Evolutionary conservation across 1,140 invertebrate species (phyloP).

Genomic region (Aphelenchoides besseyi): DNA sequence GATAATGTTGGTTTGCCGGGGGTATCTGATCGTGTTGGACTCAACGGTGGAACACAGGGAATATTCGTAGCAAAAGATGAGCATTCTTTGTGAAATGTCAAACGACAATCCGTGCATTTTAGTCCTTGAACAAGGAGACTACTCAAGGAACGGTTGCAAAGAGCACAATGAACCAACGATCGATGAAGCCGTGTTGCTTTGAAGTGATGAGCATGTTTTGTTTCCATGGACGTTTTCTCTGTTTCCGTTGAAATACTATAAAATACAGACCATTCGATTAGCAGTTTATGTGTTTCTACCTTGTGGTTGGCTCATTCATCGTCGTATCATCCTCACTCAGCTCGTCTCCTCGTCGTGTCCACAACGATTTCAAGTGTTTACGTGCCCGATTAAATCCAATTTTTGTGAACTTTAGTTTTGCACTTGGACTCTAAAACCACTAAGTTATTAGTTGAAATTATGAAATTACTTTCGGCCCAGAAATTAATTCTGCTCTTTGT

Average conservation of each 20-base stretch:
- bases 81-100: constrained; percentile 80
- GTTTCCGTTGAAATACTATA: constrained; percentile 39
- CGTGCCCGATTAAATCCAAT: constrained; percentile 56
- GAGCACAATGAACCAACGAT: constrained; percentile 74
- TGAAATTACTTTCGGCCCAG: constrained; percentile 7
- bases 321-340: constrained; percentile 47
- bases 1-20: constrained; percentile 30
- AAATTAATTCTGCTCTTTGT: constrained; percentile 26
- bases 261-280: too few relatives aligned
- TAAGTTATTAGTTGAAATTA: constrained; percentile 18
- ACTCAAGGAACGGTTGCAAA: constrained; percentile 75
- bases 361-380: constrained; percentile 62
- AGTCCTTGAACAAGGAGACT: constrained; percentile 75
- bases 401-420: constrained; percentile 37
- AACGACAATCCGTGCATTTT: constrained; percentile 76
- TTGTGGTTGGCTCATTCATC: constrained; percentile 33
- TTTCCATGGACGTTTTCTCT: constrained; percentile 40
- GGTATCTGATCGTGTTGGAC: constrained; percentile 26
- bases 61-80: constrained; percentile 47
- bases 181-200: constrained; percentile 65
- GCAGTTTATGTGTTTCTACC: constrained; percentile 24
- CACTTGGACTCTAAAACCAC: constrained; percentile 28
- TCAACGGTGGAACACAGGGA: constrained; percentile 54
- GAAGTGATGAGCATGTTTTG: constrained; percentile 43
- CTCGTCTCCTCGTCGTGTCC: constrained; percentile 32